These are phyloP conservation scores for Entomyzon cyanotis DNA, from an alignment of 2,113 vertebrate genomes.

Conservation along the genomic window DNA sequence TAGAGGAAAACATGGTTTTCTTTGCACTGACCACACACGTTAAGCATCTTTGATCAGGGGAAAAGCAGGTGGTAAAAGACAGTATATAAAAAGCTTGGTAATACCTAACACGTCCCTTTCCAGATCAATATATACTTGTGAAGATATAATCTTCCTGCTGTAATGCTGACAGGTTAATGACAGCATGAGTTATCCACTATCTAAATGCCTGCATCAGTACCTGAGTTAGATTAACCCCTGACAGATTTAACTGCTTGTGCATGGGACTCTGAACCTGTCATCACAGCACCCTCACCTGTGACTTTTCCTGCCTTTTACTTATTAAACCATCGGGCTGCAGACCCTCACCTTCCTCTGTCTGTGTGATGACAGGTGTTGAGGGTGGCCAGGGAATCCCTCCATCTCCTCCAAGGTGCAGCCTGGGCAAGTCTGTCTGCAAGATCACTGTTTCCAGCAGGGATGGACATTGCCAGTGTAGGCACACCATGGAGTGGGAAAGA, in stretches of 20 bases:
- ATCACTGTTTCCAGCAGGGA: neutral
- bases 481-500: fast-evolving
- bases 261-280: neutral
- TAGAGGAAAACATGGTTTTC: neutral
- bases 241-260: neutral
- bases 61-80: conserved; percentile 57
- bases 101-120: conserved; percentile 48
- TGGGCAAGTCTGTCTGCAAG: neutral
- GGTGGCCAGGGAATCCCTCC: neutral
- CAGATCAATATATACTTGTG: conserved; percentile 56
- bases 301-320: conserved; percentile 6
- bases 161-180: conserved; percentile 59
- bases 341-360: neutral
- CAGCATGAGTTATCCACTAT: conserved; percentile 53
- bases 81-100: conserved; percentile 29
- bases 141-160: conserved; percentile 63
- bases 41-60: conserved; percentile 25
- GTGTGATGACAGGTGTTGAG: neutral
- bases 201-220: conserved; percentile 28
- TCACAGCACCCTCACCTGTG: neutral
- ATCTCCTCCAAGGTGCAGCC: neutral
- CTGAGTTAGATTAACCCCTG: conserved; percentile 33
- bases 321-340: neutral
- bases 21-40: conserved; percentile 14
- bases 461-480: neutral